Conservation (phyloP, 2,113 vertebrate species). For the Neotoma lepida region DNA sequence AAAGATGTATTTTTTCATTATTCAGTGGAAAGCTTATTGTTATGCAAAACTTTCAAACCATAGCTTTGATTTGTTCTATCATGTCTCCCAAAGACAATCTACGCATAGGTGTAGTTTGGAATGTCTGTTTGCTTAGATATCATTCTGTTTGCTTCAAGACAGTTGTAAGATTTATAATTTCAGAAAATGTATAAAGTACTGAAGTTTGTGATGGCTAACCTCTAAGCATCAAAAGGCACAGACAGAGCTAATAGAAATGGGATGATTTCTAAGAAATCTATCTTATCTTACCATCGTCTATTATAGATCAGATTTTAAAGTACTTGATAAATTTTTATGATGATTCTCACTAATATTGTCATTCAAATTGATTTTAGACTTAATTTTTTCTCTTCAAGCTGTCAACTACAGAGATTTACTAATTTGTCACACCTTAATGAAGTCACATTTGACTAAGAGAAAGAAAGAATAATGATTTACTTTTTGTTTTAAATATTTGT, state of each 20-base stretch:
- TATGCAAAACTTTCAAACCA: not conserved
- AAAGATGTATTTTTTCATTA: not conserved
- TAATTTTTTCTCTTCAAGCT: conserved; percentile 55
- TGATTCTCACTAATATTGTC: conserved; percentile 29
- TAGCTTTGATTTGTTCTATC: not conserved
- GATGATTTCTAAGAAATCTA: conserved; percentile 9
- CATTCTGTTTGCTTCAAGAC: not conserved
- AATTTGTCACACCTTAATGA: conserved; percentile 30
- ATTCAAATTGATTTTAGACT: conserved; percentile 50
- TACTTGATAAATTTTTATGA: conserved; percentile 37
- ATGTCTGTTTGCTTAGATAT: not conserved
- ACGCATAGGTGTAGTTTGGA: not conserved
- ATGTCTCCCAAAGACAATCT: not conserved
- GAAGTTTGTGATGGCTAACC: not conserved
- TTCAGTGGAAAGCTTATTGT: not conserved
- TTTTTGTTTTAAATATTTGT: conserved; percentile 25
- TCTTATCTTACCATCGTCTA: not conserved
- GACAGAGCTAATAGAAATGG: conserved; percentile 11
- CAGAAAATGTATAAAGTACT: not conserved
- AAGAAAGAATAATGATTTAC: not conserved
- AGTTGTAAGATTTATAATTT: not conserved
- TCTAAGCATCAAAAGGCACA: not conserved
- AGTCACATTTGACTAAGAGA: conserved; percentile 18
- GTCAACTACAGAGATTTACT: conserved; percentile 19
- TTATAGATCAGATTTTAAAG: not conserved